Evolutionary conservation across 2,888 invertebrate species (phyloP).

Genomic region (Lepidocyrtoides sp.): DNA sequence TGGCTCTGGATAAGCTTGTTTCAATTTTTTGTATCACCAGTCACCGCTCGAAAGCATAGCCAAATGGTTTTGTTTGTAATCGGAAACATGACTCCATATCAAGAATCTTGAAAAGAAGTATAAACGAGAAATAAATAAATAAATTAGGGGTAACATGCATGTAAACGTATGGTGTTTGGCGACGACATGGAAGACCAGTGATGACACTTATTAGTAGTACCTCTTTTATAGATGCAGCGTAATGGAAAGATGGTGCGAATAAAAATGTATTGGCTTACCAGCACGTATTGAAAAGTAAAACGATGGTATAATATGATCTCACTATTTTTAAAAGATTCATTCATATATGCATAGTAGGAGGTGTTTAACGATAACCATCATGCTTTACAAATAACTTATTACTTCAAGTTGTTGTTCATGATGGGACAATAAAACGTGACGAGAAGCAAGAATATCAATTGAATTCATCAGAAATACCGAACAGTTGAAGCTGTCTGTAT

Average conservation of each 20-base stretch:
- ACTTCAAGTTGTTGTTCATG: not conserved
- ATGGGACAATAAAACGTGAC: slow-evolving; percentile 21
- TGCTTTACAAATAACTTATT: slow-evolving; percentile 53
- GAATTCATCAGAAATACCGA: not conserved
- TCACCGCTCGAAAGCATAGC: too few species aligned
- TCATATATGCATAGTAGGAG: too few species aligned
- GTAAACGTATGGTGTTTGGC: too few species aligned
- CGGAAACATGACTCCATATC: slow-evolving; percentile 25
- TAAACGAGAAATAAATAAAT: not conserved
- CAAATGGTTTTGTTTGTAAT: not conserved
- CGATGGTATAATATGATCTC: too few species aligned
- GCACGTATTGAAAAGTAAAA: too few species aligned
- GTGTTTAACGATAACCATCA: slow-evolving; percentile 42
- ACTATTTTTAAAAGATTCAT: too few species aligned
- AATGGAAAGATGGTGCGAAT: too few species aligned
- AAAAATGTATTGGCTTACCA: too few species aligned
- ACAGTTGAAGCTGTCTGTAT: too few species aligned
- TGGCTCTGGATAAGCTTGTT: slow-evolving; percentile 48
- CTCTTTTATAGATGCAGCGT: too few species aligned
- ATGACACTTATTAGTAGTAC: too few species aligned
- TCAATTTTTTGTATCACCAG: not conserved
- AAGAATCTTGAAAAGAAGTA: not conserved
- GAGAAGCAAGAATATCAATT: not conserved
- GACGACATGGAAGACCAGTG: too few species aligned
- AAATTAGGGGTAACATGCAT: slow-evolving; percentile 58